phyloP scores from a whole-genome alignment of 2,797 vertebrate species.

The Erpetoichthys calabaricus region DNA sequence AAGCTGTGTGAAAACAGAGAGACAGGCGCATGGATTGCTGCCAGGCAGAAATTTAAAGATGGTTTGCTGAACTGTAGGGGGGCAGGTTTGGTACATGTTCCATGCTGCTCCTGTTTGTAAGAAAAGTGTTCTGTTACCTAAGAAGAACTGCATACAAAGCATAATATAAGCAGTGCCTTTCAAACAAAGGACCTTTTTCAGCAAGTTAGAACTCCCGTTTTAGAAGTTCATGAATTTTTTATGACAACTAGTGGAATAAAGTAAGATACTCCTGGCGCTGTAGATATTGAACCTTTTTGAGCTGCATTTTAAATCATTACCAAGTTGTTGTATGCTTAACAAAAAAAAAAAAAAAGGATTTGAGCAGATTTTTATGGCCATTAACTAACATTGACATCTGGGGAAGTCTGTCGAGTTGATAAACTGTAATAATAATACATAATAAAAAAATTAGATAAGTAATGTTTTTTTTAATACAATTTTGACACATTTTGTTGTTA shows the following conservation, averaged over 20 bases:
- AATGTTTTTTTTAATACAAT: no score
- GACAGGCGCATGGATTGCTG: constrained; percentile 27
- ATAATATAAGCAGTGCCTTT: constrained; percentile 20
- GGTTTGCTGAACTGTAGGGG: constrained; percentile 31
- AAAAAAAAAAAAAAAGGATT: no score
- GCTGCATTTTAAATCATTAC: neutral
- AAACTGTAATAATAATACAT: no score
- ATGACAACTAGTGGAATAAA: constrained; percentile 2
- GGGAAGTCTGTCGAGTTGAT: no score
- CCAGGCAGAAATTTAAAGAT: constrained; percentile 37
- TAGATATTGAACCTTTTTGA: constrained; percentile 5
- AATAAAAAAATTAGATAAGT: no score
- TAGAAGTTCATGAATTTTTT: constrained; percentile 10
- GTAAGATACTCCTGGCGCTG: constrained; percentile 2
- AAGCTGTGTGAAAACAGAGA: constrained; percentile 35
- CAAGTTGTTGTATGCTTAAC: no score
- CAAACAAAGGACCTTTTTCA: constrained; percentile 14
- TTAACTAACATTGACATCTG: no score
- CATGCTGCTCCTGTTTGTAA: constrained; percentile 24
- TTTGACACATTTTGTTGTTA: no score
- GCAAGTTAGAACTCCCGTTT: constrained; percentile 8
- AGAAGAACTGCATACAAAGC: constrained; percentile 22
- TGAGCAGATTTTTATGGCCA: no score
- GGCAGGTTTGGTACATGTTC: constrained; percentile 26
- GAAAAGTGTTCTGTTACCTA: constrained; percentile 24